A percentile compares a stretch with the other conserved stretches of the same genome.
Conservation (phyloP, 2,888 invertebrate species). For the Trissolcus japonicus region DNA sequence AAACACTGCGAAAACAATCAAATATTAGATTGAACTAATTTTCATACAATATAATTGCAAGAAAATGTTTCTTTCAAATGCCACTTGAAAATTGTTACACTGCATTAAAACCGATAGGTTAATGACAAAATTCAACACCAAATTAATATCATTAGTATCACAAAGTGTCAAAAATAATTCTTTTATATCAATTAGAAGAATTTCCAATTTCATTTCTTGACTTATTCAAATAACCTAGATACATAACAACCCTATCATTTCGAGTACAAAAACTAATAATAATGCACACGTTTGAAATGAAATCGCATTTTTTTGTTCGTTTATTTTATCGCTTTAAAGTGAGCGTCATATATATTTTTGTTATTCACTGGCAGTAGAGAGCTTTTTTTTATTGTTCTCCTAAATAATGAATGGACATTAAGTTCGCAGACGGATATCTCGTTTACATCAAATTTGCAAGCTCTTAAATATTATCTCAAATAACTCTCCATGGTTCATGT, state of each 20-base stretch:
- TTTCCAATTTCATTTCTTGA: no score
- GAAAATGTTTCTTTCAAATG: not conserved
- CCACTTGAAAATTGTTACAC: no score
- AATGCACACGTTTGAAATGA: slow-evolving; percentile 19
- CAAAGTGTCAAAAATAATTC: no score
- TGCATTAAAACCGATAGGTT: no score
- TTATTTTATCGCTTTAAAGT: not conserved
- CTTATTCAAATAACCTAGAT: slow-evolving; percentile 11
- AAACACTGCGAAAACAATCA: no score
- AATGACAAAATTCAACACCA: no score
- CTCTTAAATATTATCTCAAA: slow-evolving; percentile 9
- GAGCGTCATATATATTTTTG: no score
- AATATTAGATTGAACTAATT: no score
- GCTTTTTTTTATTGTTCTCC: slow-evolving; percentile 39
- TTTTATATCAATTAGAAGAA: not conserved
- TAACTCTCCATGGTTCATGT: not conserved
- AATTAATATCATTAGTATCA: no score
- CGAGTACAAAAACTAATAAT: slow-evolving; percentile 25
- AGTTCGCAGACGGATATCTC: slow-evolving; percentile 25
- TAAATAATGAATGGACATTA: slow-evolving; percentile 38
- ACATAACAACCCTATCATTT: slow-evolving; percentile 10
- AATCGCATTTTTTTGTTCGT: slow-evolving; percentile 13
- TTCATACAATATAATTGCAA: slow-evolving; percentile 1
- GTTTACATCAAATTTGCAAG: slow-evolving; percentile 23
- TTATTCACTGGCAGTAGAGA: slow-evolving; percentile 60